Evolutionary conservation across 1,140 invertebrate species (phyloP), one percentile per base, ranked within the genome.

Genomic region (Dendroctonus ponderosae): DNA sequence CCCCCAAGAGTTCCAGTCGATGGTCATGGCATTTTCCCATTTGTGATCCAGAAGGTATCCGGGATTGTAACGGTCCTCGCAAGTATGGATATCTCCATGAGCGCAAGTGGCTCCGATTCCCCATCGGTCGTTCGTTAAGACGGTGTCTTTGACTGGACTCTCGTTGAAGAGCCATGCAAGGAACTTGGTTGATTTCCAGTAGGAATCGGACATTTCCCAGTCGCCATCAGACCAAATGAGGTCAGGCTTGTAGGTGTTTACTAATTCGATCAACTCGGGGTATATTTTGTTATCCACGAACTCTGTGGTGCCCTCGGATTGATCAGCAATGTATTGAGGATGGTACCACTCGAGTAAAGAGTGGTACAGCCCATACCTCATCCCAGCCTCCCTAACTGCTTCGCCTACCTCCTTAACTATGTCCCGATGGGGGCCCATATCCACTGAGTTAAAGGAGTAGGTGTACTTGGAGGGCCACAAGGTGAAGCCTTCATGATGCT

Each of bases 121-220:
- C 92, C 92, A 95, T 72, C 93, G 82, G 77, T 93, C 91, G 80
- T 96, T 96, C 0, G 89, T 88, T 0, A 97, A 92, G 8, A 98
- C 85, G 4, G 86, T 90, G 54, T 96, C 87, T 75, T 89, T 90
- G 0, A 98, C 92, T 0, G 96, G 94, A 78, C 94, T 97, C 7
- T 95, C 88, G 78, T 97, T 98, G 73, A 96, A 99, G 0, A 98
- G 81, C 94, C 95, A 98, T 6, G 95, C 89, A 3, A 98, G 80
- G 71, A 93, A 88, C 70, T 90, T 86, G 68, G 85, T 87, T 0
- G 90, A 87, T 46, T 85, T 85, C 89, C 89, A 98, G 74, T 98
- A 98, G 0, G 82, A 81, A 72, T 90, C 88, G 0, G 84, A 72
- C 2, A 89, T 87, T 74, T 93, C 91, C 91, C 91, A 92, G 69